Conservation (phyloP, 2,888 invertebrate genomes). For the Unio pictorum region DNA sequence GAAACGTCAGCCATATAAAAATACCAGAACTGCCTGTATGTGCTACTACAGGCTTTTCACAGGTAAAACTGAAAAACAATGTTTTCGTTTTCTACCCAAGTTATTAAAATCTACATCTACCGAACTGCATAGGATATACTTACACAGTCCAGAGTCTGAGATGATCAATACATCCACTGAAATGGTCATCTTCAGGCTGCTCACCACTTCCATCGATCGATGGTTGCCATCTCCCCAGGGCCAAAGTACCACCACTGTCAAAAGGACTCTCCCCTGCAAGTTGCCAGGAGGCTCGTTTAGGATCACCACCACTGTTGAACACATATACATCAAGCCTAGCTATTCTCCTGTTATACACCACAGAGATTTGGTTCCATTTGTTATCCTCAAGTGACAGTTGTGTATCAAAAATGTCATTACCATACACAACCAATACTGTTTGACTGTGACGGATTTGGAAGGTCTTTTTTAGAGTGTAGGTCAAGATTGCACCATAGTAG, state of each 20-base stretch:
- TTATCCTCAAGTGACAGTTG: constrained; percentile 17
- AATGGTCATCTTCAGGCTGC: constrained; percentile 19
- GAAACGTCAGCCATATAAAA: too few species aligned
- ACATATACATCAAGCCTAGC: too few species aligned
- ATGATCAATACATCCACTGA: constrained; percentile 41
- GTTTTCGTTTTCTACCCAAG: too few species aligned
- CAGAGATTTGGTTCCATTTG: constrained; percentile 30
- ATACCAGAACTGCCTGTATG: too few species aligned
- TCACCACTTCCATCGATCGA: constrained; percentile 12
- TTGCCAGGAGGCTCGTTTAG: too few species aligned
- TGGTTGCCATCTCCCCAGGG: constrained; percentile 39
- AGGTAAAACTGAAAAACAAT: too few species aligned
- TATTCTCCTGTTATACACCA: constrained; percentile 12
- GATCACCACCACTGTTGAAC: too few species aligned
- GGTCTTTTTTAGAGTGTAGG: constrained; percentile 22
- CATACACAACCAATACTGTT: constrained; percentile 6
- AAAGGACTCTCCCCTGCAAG: neutral
- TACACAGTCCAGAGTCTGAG: constrained; percentile 39
- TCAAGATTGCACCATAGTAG: constrained; percentile 33
- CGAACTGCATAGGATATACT: neutral
- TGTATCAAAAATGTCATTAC: constrained; percentile 13
- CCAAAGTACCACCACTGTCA: constrained; percentile 24
- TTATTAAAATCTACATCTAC: too few species aligned
- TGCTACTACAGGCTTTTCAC: too few species aligned
- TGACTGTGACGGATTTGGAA: constrained; percentile 17